These are phyloP conservation scores for Octodonta nipae DNA, from an alignment of 2,888 invertebrate species.

Conservation along the genomic window DNA sequence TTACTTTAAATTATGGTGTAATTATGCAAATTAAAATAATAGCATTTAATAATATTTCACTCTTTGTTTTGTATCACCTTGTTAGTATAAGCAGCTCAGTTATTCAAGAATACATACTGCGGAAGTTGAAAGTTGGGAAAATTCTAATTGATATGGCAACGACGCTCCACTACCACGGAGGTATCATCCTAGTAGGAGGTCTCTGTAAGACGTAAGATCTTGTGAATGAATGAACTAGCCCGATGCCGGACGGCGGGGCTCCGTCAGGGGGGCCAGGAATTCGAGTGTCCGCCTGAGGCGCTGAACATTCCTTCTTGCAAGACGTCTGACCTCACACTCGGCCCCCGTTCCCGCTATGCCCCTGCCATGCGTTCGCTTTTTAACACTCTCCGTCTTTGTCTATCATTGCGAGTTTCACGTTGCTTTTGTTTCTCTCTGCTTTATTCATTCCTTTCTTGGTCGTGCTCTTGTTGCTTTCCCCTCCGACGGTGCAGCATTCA, in stretches of 20 bases:
- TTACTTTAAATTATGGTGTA: no score
- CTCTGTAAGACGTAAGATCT: conserved; percentile 15
- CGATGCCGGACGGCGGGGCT: conserved; percentile 23
- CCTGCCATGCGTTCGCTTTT: conserved; percentile 17
- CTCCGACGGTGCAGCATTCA: no score
- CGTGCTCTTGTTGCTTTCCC: no score
- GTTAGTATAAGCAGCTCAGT: no score
- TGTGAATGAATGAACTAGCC: conserved; percentile 2
- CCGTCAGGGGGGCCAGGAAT: conserved; percentile 40
- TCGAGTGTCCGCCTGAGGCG: conserved; percentile 42
- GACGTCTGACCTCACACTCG: conserved; percentile 33
- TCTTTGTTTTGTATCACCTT: no score
- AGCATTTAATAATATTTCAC: no score
- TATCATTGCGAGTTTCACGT: conserved; percentile 3
- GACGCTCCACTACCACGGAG: conserved; percentile 25
- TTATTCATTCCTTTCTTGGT: background rate
- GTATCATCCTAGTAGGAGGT: conserved; percentile 42
- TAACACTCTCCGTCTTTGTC: conserved; percentile 22
- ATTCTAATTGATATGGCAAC: conserved; percentile 11
- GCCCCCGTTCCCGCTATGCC: conserved; percentile 17
- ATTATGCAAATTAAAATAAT: no score
- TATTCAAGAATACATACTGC: no score
- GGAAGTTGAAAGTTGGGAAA: no score
- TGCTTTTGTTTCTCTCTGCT: conserved; percentile 1
- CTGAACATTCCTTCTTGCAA: conserved; percentile 33